Conservation (phyloP, 2,888 invertebrate species). For the Emesis furor region DNA sequence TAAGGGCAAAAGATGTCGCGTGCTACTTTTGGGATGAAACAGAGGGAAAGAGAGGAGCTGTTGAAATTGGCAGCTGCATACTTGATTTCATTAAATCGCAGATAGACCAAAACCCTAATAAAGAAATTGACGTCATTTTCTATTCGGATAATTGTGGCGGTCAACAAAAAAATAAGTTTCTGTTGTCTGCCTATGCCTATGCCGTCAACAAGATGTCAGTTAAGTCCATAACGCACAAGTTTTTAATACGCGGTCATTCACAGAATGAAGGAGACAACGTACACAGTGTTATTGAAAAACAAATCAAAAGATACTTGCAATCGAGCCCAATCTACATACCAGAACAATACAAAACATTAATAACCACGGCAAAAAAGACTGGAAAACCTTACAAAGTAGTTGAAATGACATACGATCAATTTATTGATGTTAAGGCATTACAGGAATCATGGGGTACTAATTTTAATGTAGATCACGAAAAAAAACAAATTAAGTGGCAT, state of each 20-base stretch:
- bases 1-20: slow-evolving; percentile 48
- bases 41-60: slow-evolving; percentile 60
- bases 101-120: not conserved
- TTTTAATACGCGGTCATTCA: not conserved
- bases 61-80: slow-evolving; percentile 63
- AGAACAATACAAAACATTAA: slow-evolving; percentile 27
- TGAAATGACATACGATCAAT: slow-evolving; percentile 1
- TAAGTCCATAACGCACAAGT: not conserved
- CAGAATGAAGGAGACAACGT: slow-evolving; percentile 14
- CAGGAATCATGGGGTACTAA: slow-evolving; percentile 12
- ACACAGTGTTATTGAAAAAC: slow-evolving; percentile 7
- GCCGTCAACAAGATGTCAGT: slow-evolving; percentile 10
- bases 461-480: not conserved
- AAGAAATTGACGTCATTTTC: slow-evolving; percentile 33
- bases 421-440: not conserved
- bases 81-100: slow-evolving; percentile 42
- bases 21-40: slow-evolving; percentile 68
- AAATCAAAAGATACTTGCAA: slow-evolving; percentile 23
- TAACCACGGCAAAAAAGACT: slow-evolving; percentile 18
- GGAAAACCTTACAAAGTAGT: slow-evolving; percentile 12
- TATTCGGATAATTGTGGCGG: slow-evolving; percentile 37
- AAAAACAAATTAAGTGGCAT: not conserved
- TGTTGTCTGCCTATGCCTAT: not conserved
- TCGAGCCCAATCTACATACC: slow-evolving; percentile 21
- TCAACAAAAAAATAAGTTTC: slow-evolving; percentile 38